phyloP scores from a whole-genome alignment of 2,113 vertebrate species.

The Sylvicapra grimmia region DNA sequence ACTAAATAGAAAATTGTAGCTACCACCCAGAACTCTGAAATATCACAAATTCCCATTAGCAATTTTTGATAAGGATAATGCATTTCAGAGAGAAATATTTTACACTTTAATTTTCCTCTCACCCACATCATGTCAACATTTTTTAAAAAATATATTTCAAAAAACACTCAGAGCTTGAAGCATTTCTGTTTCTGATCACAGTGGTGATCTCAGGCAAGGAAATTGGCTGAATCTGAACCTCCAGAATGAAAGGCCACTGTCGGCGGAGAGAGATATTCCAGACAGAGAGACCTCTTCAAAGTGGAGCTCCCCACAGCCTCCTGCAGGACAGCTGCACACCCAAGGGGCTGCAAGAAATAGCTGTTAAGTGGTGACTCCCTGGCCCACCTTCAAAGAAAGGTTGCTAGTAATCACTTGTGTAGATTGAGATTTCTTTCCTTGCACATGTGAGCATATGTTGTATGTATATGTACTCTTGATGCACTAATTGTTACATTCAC shows the following conservation, averaged over 20 bases:
- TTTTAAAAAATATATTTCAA: not conserved
- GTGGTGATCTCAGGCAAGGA: fast-evolving
- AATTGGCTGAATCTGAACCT: not conserved
- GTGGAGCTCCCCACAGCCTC: fast-evolving
- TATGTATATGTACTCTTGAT: not conserved
- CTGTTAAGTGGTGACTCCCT: fast-evolving
- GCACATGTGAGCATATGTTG: not conserved
- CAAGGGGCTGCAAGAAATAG: not conserved
- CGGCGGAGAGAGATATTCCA: fast-evolving
- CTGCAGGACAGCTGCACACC: not conserved
- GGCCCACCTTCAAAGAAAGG: no score
- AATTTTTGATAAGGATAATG: not conserved
- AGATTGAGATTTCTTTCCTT: not conserved
- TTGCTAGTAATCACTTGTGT: not conserved
- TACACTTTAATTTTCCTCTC: not conserved
- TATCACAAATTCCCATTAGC: not conserved
- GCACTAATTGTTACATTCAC: not conserved
- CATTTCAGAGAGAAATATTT: not conserved
- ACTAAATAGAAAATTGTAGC: not conserved
- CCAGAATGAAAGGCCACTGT: fast-evolving
- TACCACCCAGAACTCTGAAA: not conserved
- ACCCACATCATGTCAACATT: not conserved
- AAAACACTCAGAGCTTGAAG: not conserved
- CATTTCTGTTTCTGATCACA: not conserved
- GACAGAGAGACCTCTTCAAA: fast-evolving